Percentiles rank a stretch among this genome's conserved stretches.
phyloP scores from a whole-genome alignment of 2,113 vertebrate species.

The Micromys minutus region DNA sequence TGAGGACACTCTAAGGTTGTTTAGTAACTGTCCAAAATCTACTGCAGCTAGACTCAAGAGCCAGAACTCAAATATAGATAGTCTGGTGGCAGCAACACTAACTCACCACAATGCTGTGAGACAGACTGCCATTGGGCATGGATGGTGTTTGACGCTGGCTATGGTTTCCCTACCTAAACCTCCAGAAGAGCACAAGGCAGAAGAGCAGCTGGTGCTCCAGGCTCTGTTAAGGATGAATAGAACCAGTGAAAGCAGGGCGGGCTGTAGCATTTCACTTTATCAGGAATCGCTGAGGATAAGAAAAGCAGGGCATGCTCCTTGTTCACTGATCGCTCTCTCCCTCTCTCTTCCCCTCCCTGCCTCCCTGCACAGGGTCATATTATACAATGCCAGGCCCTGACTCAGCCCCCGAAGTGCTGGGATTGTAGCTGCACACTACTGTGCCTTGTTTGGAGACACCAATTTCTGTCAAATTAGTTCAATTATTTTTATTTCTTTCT shows the following conservation, averaged over 20 bases:
- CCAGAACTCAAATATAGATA: neutral
- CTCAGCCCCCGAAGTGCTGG: neutral
- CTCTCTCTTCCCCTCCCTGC: neutral
- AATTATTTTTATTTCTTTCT: conserved; percentile 1
- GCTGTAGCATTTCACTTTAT: neutral
- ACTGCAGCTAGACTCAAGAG: neutral
- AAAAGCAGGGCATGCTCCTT: neutral
- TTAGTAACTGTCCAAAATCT: neutral
- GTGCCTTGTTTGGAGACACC: neutral
- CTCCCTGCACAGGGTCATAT: neutral
- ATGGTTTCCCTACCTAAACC: neutral
- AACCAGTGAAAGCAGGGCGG: neutral
- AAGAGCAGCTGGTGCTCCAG: neutral
- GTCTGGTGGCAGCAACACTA: neutral
- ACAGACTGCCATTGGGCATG: neutral
- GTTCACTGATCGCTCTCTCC: neutral
- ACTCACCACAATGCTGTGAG: neutral
- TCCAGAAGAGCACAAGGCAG: neutral
- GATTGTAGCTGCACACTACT: neutral
- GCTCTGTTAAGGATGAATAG: neutral
- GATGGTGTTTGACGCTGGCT: neutral
- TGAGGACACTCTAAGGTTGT: neutral
- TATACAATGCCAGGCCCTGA: neutral
- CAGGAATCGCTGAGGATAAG: neutral
- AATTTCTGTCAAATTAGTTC: neutral